Evolutionary conservation across 1,140 invertebrate genomes (phyloP).

Genomic region (Drosophila persimilis): DNA sequence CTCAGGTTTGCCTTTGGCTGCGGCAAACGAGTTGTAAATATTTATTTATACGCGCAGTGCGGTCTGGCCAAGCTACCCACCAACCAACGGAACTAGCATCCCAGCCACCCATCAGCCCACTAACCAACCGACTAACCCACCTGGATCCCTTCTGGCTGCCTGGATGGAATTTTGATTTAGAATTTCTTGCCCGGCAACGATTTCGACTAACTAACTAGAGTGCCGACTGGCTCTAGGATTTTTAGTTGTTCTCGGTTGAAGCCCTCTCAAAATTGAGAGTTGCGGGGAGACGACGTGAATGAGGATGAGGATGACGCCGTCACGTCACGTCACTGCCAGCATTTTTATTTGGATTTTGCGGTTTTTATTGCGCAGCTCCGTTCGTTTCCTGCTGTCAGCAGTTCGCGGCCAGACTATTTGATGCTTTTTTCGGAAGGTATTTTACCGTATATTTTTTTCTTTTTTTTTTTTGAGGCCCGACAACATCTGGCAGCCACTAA

Average conservation of each 20-base stretch:
- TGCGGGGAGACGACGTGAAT: constrained; percentile 14
- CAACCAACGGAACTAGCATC: background rate
- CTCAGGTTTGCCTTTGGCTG: constrained; percentile 68
- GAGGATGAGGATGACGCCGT: background rate
- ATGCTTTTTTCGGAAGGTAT: constrained; percentile 34
- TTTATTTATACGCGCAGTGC: constrained; percentile 77
- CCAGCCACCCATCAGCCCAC: constrained; percentile 12
- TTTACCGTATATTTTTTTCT: constrained; percentile 19
- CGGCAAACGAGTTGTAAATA: constrained; percentile 82
- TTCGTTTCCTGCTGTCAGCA: constrained; percentile 57
- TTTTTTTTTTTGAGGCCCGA: constrained; percentile 10
- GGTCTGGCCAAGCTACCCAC: constrained; percentile 43
- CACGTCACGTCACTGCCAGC: constrained; percentile 54
- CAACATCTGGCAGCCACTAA: constrained; percentile 49
- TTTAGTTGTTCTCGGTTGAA: constrained; percentile 51
- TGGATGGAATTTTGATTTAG: constrained; percentile 72
- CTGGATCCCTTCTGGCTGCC: constrained; percentile 44
- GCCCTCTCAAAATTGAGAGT: constrained; percentile 58
- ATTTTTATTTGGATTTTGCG: constrained; percentile 72
- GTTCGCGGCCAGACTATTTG: constrained; percentile 41
- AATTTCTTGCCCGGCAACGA: constrained; percentile 45
- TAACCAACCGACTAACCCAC: constrained; percentile 29
- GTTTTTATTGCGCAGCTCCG: constrained; percentile 55
- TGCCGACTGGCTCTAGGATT: constrained; percentile 38
- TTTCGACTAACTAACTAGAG: constrained; percentile 61